Conservation (phyloP, 2,113 vertebrate species). For the Ameiurus melas region DNA sequence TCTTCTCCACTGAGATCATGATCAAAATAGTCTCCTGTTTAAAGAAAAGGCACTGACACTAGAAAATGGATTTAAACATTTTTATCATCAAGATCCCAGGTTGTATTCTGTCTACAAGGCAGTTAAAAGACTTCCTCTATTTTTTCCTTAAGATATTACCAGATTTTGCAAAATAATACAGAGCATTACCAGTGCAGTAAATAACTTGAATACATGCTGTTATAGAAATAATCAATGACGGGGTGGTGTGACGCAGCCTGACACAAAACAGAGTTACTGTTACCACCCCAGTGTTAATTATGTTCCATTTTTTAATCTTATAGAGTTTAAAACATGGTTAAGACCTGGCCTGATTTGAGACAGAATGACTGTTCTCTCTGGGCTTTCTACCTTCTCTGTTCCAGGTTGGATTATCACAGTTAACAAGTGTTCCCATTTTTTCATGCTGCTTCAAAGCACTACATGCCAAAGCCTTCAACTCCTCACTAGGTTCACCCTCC, state of each 20-base stretch:
- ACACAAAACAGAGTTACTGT: not conserved
- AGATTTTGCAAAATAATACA: not conserved
- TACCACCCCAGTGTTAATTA: not conserved
- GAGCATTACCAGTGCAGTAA: not conserved
- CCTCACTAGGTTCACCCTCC: slow-evolving; percentile 71
- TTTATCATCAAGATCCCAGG: not conserved
- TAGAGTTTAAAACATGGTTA: not conserved
- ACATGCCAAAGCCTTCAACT: slow-evolving; percentile 73
- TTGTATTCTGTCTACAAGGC: not conserved
- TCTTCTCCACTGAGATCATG: slow-evolving; percentile 72
- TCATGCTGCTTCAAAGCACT: slow-evolving; percentile 70
- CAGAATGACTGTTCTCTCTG: not conserved
- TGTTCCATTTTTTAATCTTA: not conserved
- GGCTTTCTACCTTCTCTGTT: slow-evolving; percentile 42
- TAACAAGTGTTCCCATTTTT: slow-evolving; percentile 57
- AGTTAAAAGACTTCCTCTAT: not conserved
- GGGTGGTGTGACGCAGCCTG: too few relatives aligned
- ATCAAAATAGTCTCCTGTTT: slow-evolving; percentile 35
- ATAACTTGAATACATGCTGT: not conserved
- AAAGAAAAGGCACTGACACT: not conserved
- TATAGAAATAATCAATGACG: not conserved
- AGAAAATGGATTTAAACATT: not conserved
- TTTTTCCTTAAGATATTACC: not conserved
- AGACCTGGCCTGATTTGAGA: not conserved
- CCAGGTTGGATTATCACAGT: not conserved